Evolutionary conservation across 2,888 invertebrate species (phyloP).

Genomic region (Petrolisthes cinctipes): DNA sequence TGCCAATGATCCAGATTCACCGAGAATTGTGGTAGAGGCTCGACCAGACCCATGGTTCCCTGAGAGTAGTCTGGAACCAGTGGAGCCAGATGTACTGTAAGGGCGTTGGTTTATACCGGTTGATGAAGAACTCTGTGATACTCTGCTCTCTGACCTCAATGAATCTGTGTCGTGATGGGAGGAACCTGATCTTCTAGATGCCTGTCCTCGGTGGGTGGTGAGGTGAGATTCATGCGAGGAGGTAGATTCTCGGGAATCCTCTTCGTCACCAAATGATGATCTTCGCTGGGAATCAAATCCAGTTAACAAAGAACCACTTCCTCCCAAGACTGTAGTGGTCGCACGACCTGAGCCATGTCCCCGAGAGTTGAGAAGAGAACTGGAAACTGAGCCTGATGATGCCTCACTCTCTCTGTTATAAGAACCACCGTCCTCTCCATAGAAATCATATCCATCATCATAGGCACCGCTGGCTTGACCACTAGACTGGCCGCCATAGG

Average conservation of each 20-base stretch:
- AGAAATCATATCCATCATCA: background rate
- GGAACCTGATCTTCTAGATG: background rate
- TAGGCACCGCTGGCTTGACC: background rate
- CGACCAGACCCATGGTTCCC: conserved; percentile 14
- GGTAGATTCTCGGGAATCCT: background rate
- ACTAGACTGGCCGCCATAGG: conserved; percentile 10
- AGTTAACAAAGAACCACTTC: background rate
- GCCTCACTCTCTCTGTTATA: background rate
- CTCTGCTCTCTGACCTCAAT: background rate
- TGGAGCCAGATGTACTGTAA: background rate
- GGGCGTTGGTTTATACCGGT: too few species aligned
- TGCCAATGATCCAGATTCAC: background rate
- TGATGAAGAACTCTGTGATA: background rate
- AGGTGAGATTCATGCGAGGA: background rate
- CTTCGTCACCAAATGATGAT: background rate
- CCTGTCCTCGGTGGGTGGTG: background rate
- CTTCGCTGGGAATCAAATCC: conserved; percentile 3
- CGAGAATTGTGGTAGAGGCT: conserved; percentile 41
- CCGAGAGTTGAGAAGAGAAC: background rate
- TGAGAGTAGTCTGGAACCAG: background rate
- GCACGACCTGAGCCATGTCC: conserved; percentile 21
- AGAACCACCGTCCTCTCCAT: background rate
- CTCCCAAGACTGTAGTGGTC: conserved; percentile 36
- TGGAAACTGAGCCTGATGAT: background rate
- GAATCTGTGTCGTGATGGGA: background rate